A percentile compares a stretch with the other conserved stretches of the same genome.
Conservation (phyloP, 2,113 vertebrate species). For the Spea bombifrons region DNA sequence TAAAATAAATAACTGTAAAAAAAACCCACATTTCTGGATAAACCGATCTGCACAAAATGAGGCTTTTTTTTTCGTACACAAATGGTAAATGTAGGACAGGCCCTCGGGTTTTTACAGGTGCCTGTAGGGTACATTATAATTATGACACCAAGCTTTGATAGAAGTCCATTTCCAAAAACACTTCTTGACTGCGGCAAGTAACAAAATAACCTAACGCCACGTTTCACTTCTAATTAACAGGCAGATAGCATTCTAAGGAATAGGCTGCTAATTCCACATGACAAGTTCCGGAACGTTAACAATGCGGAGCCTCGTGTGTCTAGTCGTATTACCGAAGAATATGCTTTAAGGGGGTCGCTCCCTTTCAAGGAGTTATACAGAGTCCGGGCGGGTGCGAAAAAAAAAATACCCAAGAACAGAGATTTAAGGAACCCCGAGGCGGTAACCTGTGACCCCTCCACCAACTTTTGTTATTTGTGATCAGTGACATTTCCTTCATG, state of each 20-base stretch:
- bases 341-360: background rate
- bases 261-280: conserved; percentile 70
- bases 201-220: conserved; percentile 67
- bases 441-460: no score
- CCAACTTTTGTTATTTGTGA: no score
- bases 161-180: conserved; percentile 55
- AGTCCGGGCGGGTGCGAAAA: no score
- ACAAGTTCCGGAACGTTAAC: conserved; percentile 62
- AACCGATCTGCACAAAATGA: background rate
- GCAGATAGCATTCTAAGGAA: conserved; percentile 72
- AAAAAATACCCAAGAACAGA: no score
- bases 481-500: no score
- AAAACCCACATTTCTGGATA: background rate
- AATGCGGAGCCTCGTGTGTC: conserved; percentile 55
- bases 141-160: conserved; percentile 59
- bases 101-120: conserved; percentile 52
- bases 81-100: conserved; percentile 67
- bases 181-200: conserved; percentile 64
- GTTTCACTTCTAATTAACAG: conserved; percentile 79
- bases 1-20: no score
- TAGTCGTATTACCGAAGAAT: conserved; percentile 44
- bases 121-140: conserved; percentile 72
- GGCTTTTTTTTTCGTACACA: conserved; percentile 48
- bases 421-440: no score
- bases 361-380: background rate